Evolutionary conservation across 2,113 vertebrate genomes (phyloP), one percentile per base, ranked within the genome.

Genomic region (Anthoscopus minutus): DNA sequence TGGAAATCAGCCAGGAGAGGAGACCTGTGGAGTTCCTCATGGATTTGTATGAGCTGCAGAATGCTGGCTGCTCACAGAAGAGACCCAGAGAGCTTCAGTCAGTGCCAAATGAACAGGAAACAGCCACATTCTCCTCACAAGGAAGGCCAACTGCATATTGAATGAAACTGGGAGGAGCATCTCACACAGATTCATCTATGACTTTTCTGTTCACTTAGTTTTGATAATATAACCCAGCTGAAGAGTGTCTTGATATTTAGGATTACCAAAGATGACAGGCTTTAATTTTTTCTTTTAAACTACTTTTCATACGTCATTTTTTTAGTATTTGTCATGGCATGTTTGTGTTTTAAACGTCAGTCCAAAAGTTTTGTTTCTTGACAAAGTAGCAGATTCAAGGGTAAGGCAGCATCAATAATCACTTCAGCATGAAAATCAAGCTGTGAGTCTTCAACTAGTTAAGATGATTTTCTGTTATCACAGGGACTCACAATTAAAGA

Each of bases 21-120:
- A 72, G 54, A 8, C 0, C 1, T 56, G 20, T 19, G 5, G 30
- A 37, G 35, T 13, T 82, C 23, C 31, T n/a, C 17, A 0, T 54
- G 71, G 35, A 4, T 44, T 28, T 82, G 71, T 13, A 2, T 1
- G 7, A 42, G 45, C 18, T 81, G 40, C 3, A 4, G 31, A 40
- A 13, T 24, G 23, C 14, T 47, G 47, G 3, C 62, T 88, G 56
- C 70, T 15, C 16, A 2, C 33, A 25, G 18, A 7, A 8, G 13
- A 28, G 61, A 15, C 15, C 27, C 56, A 6, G 22, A 25, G 37
- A 54, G 31, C 40, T 70, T 24, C 50, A 31, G 22, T 12, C 61
- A n/a, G 4, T 57, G 47, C 27, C 8, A 23, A 15, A 44, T 35
- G 28, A n/a, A 24, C 8, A 25, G 45, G 11, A 31, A 30, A 20